phyloP scores from a whole-genome alignment of 2,888 invertebrate species.

The Merodon equestris region DNA sequence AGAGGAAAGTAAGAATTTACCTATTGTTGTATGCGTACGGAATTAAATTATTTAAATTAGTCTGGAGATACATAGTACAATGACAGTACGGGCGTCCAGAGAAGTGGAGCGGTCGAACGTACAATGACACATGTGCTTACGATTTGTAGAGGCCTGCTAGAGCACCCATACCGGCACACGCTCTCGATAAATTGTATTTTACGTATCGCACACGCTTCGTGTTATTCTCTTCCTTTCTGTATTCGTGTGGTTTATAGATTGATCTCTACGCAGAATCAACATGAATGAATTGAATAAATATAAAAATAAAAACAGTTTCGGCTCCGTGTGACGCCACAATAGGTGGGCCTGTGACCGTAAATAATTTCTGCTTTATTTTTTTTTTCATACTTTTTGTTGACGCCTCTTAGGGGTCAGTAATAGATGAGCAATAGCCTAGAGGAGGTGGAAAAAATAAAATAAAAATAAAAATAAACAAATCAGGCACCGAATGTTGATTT shows the following conservation, averaged over 20 bases:
- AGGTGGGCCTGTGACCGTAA: neutral
- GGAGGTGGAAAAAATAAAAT: neutral
- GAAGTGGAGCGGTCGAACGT: conserved; percentile 6
- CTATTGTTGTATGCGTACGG: neutral
- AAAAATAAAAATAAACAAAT: conserved; percentile 10
- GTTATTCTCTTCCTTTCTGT: too few relatives aligned
- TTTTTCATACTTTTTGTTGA: too few relatives aligned
- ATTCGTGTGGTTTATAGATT: conserved; percentile 14
- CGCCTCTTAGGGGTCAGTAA: neutral
- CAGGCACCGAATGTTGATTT: neutral
- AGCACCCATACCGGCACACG: neutral
- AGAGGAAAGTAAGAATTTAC: conserved; percentile 2
- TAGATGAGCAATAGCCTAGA: neutral
- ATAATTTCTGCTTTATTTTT: too few relatives aligned
- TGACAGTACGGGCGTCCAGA: neutral
- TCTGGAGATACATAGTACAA: conserved; percentile 6
- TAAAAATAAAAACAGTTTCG: neutral
- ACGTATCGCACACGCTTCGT: too few relatives aligned
- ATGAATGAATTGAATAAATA: neutral
- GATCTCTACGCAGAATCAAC: conserved; percentile 26
- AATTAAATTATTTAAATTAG: conserved; percentile 33
- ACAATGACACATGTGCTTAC: conserved; percentile 21
- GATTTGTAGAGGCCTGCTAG: neutral
- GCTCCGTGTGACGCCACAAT: conserved; percentile 14
- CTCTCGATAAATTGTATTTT: too few relatives aligned